Percentiles rank a stretch among this genome's conserved stretches.
phyloP scores from a whole-genome alignment of 2,888 invertebrate genomes.

The Lordiphosa andalusiaca region DNA sequence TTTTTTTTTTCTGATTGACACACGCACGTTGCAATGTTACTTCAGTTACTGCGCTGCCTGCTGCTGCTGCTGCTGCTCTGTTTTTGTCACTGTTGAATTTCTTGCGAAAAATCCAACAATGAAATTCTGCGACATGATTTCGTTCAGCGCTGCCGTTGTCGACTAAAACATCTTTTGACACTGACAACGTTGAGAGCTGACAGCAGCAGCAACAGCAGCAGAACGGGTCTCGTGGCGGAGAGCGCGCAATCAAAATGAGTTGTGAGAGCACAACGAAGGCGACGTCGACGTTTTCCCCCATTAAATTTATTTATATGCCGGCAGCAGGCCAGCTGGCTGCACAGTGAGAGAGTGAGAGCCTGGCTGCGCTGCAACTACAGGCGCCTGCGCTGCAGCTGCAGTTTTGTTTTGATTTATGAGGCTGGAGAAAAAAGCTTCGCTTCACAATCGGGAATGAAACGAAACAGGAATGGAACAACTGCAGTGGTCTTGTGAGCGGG shows the following conservation, averaged over 20 bases:
- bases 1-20: slow-evolving; percentile 5
- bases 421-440: slow-evolving; percentile 44
- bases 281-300: slow-evolving; percentile 65
- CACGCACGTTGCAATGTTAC: slow-evolving; percentile 35
- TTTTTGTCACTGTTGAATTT: slow-evolving; percentile 43
- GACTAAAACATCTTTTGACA: slow-evolving; percentile 81
- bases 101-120: slow-evolving; percentile 51
- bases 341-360: slow-evolving; percentile 40
- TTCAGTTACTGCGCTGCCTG: slow-evolving; percentile 41
- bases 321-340: slow-evolving; percentile 15
- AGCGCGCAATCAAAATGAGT: slow-evolving; percentile 60
- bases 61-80: slow-evolving; percentile 25
- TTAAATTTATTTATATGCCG: slow-evolving; percentile 68
- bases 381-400: slow-evolving; percentile 56
- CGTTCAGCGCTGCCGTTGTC: slow-evolving; percentile 79
- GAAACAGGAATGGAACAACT: slow-evolving; percentile 41
- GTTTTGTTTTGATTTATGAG: slow-evolving; percentile 69
- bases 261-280: slow-evolving; percentile 33
- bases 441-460: slow-evolving; percentile 26
- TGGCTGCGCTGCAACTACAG: slow-evolving; percentile 8
- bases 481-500: slow-evolving; percentile 26
- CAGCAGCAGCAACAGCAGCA: slow-evolving; percentile 46
- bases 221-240: slow-evolving; percentile 12
- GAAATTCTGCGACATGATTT: slow-evolving; percentile 77
- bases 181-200: slow-evolving; percentile 79